Evolutionary conservation across 2,113 vertebrate species (phyloP).

Genomic region (Sula dactylatra): DNA sequence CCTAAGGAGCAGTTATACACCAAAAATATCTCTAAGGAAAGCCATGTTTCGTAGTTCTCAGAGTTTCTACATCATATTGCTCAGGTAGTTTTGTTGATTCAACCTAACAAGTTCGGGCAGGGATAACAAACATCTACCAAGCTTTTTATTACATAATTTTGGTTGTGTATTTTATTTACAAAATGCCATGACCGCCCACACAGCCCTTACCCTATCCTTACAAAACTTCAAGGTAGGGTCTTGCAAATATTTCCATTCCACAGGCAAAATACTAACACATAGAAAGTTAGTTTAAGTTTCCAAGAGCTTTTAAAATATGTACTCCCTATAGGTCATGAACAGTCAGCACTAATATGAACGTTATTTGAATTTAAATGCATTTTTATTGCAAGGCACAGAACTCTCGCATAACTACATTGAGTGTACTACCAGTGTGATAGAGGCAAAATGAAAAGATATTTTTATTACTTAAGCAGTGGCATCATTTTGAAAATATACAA

Average conservation of each 20-base stretch:
- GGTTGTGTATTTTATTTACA: background rate
- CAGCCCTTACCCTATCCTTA: background rate
- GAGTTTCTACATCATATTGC: background rate
- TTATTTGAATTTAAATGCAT: background rate
- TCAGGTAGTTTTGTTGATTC: background rate
- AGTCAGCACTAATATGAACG: background rate
- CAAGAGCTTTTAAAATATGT: background rate
- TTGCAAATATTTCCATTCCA: background rate
- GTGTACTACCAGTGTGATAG: background rate
- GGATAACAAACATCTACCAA: background rate
- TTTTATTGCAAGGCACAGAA: background rate
- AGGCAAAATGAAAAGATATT: background rate
- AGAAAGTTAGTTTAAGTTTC: background rate
- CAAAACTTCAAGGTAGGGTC: background rate
- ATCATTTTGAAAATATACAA: background rate
- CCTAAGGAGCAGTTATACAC: background rate
- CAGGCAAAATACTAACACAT: background rate
- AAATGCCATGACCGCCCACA: background rate
- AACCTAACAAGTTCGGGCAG: background rate
- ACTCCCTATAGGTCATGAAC: background rate
- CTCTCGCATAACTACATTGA: background rate
- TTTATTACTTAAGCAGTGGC: background rate
- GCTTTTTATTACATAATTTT: background rate
- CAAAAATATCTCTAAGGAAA: background rate
- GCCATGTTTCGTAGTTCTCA: background rate